phyloP scores from a whole-genome alignment of 1,140 invertebrate species.

The Zaprionus nigranus region DNA sequence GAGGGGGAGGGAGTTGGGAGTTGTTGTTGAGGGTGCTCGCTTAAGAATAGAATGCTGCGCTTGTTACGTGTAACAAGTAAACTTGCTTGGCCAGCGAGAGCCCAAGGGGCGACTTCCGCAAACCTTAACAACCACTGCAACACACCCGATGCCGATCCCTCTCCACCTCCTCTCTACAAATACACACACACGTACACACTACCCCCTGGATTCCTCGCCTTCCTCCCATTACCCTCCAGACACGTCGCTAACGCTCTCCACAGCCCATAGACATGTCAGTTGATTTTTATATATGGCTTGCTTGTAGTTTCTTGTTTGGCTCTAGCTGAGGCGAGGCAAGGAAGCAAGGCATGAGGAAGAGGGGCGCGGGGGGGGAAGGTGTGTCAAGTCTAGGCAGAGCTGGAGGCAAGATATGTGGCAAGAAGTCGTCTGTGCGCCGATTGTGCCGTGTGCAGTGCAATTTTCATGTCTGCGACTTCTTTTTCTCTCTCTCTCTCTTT shows the following conservation, averaged over 20 bases:
- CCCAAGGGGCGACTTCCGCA: constrained; percentile 41
- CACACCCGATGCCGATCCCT: neutral
- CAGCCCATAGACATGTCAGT: constrained; percentile 47
- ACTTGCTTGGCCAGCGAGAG: constrained; percentile 34
- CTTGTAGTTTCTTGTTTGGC: constrained; percentile 45
- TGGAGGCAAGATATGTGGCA: constrained; percentile 16
- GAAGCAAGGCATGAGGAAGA: too few relatives aligned
- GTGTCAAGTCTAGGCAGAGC: neutral
- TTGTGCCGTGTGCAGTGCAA: constrained; percentile 38
- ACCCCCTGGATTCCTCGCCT: neutral
- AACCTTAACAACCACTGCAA: constrained; percentile 28
- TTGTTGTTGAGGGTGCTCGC: neutral
- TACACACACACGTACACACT: neutral
- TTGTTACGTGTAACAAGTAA: constrained; percentile 71
- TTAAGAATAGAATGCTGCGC: constrained; percentile 29
- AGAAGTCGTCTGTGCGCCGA: constrained; percentile 39
- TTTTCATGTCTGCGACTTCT: constrained; percentile 58
- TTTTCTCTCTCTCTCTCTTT: constrained; percentile 27
- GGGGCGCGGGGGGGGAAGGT: neutral
- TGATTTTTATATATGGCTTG: constrained; percentile 51
- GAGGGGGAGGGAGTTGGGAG: neutral
- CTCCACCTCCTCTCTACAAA: neutral
- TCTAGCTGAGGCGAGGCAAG: neutral
- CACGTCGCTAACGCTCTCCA: constrained; percentile 11
- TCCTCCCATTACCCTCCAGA: neutral